phyloP scores from a whole-genome alignment of 2,888 invertebrate species.

The Tiphia femorata region DNA sequence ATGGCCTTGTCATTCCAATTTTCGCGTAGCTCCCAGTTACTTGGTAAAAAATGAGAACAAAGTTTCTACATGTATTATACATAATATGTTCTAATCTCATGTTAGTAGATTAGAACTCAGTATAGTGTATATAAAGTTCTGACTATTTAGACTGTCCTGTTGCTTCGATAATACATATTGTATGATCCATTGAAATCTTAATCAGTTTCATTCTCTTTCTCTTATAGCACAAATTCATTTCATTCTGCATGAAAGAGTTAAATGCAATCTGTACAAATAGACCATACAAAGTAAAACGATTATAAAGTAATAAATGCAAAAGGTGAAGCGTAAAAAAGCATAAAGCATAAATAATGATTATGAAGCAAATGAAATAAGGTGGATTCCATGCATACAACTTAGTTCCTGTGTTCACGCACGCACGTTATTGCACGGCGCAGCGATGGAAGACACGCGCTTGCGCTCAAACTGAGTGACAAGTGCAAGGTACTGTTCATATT shows the following conservation, averaged over 20 bases:
- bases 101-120: neutral
- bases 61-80: neutral
- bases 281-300: too few relatives aligned
- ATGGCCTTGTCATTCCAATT: slow-evolving; percentile 59
- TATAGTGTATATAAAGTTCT: neutral
- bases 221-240: slow-evolving; percentile 9
- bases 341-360: neutral
- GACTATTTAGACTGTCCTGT: too few relatives aligned
- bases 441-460: slow-evolving; percentile 78
- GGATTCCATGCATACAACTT: slow-evolving; percentile 49
- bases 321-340: too few relatives aligned
- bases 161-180: too few relatives aligned
- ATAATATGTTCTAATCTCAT: neutral
- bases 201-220: neutral
- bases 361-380: slow-evolving; percentile 31
- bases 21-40: slow-evolving; percentile 19
- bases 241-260: slow-evolving; percentile 10
- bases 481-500: slow-evolving; percentile 79
- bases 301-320: too few relatives aligned
- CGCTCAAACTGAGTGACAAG: slow-evolving; percentile 84
- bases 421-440: slow-evolving; percentile 66
- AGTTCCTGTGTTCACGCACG: slow-evolving; percentile 73
- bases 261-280: too few relatives aligned
- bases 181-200: neutral
- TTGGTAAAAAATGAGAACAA: slow-evolving; percentile 1